A percentile compares a stretch with the other conserved stretches of the same genome.
These are phyloP conservation scores for Zosterops lateralis DNA, from an alignment of 2,113 vertebrate genomes.

Conservation along the genomic window DNA sequence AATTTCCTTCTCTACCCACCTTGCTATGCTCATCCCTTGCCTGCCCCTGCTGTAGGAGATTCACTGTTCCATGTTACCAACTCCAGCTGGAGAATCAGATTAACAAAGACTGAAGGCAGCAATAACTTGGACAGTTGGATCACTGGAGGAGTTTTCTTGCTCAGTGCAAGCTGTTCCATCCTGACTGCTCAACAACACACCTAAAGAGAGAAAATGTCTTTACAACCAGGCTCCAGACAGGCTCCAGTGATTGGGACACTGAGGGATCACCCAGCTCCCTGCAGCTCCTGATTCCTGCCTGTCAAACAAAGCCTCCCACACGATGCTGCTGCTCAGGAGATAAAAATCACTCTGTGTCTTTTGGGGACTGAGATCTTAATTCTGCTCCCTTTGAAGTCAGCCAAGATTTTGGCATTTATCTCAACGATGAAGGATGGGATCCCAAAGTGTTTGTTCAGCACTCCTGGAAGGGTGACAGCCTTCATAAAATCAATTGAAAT, in stretches of 20 bases:
- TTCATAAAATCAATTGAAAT: conserved; percentile 11
- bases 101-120: neutral
- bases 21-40: neutral
- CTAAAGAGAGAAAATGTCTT: neutral
- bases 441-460: conserved; percentile 20
- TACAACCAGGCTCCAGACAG: fast-evolving
- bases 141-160: neutral
- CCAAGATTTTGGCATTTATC: neutral
- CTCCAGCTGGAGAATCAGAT: neutral
- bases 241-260: fast-evolving
- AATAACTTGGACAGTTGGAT: neutral
- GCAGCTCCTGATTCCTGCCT: neutral
- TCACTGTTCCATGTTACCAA: neutral
- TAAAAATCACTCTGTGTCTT: neutral
- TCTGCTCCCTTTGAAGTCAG: conserved; percentile 17
- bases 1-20: neutral
- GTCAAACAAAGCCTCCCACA: neutral
- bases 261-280: neutral
- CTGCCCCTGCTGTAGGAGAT: neutral
- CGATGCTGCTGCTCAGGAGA: neutral
- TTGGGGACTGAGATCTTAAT: neutral
- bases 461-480: conserved; percentile 25
- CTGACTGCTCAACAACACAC: neutral
- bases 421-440: neutral
- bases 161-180: neutral